Percentiles rank a stretch among this genome's conserved stretches.
Evolutionary conservation across 2,113 vertebrate species (phyloP).

Genomic region (Carassius carassius): DNA sequence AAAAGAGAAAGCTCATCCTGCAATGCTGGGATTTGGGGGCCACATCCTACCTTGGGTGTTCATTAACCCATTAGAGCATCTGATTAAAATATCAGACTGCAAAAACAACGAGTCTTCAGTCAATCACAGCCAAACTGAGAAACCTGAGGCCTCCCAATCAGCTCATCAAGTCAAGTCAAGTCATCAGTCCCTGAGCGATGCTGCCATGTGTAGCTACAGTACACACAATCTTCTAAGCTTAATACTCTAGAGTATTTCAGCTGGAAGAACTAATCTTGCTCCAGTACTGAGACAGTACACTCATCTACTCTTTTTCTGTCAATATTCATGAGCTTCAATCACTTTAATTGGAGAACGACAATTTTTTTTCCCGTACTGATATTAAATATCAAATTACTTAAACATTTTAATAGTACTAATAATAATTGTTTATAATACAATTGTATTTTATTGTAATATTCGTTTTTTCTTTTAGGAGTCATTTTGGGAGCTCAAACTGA

Average conservation of each 20-base stretch:
- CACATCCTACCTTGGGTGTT: background rate
- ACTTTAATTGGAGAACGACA: too few species aligned
- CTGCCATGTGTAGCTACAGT: background rate
- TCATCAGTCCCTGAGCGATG: background rate
- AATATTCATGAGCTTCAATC: too few species aligned
- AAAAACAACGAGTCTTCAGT: background rate
- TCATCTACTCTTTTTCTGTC: slow-evolving; percentile 19
- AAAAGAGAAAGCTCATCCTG: slow-evolving; percentile 10
- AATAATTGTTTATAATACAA: too few species aligned
- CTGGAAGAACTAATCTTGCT: slow-evolving; percentile 22
- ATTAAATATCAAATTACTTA: too few species aligned
- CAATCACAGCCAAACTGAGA: background rate
- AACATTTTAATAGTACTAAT: too few species aligned
- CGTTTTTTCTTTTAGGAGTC: background rate
- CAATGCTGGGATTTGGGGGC: background rate
- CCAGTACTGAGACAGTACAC: slow-evolving; percentile 29
- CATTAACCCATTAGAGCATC: slow-evolving; percentile 6
- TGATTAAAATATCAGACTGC: slow-evolving; percentile 18
- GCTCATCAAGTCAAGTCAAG: too few species aligned
- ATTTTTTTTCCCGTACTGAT: too few species aligned
- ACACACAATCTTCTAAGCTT: background rate
- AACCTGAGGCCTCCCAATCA: background rate
- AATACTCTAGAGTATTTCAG: background rate
- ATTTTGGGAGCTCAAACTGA: background rate
- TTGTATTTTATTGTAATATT: too few species aligned